Base-by-base conservation (phyloP, 2,113 vertebrate genomes). In the Tenrec ecaudatus region DNA sequence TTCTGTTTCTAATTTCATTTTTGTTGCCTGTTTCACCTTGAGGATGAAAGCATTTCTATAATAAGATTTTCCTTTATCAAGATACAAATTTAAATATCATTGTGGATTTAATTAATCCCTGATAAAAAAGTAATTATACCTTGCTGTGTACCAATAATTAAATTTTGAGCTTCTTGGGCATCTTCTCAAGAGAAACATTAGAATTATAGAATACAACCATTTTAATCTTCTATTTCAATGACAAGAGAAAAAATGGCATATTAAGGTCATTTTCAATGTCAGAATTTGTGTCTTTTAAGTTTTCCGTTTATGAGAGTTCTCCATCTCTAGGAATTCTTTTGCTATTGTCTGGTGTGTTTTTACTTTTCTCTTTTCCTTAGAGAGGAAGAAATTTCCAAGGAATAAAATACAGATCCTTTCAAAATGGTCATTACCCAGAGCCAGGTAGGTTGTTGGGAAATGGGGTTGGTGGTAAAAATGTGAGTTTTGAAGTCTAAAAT, bases 1-100 rank as follows among this genome's bases (percentile, higher is more conserved):
- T 77, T 94, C 8, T 95, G 36, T 92, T 96, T 1, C 11, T 77
- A 93, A 60, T 93, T 82, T 91, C 5, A 83, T 81, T 69, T 86
- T 88, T 0, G 66, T 53, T 53, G 47, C 11, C 33, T 88, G 1
- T 80, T 94, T 95, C 69, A 71, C 89, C 93, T 94, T 36, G 11
- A 94, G 3, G 7, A 62, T 80, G n/a, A 71, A 86, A 80, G 9
- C 17, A 9, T 71, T 77, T 23, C 23, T 43, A 3, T 22, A 85
- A 77, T 68, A 23, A 27, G 0, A 40, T 84, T 95, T 94, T 92
- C 11, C 23, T 87, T 90, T 83, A 92, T 78, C 11, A 86, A 90
- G 92, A 88, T 82, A 69, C 40, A 85, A 79, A 68, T 71, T 82
- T 19, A 78, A 94, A 75, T 47, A 78, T 95, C 9, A 31, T 68